Percentiles rank a stretch among this genome's conserved stretches.
These are phyloP conservation scores for Belgica antarctica DNA, from an alignment of 2,888 invertebrate genomes.

Conservation along the genomic window DNA sequence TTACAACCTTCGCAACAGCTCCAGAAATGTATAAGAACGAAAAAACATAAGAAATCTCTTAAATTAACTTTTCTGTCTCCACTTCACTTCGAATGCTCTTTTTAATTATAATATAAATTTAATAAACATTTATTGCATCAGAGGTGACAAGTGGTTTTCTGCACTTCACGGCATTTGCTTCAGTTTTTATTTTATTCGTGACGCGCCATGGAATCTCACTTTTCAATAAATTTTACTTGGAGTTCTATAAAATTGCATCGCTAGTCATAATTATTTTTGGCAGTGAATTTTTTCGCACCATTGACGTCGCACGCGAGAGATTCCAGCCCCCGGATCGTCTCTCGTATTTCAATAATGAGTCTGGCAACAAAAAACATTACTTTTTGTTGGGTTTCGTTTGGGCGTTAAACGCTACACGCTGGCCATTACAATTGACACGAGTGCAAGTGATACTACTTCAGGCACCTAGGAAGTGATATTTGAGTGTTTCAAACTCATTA, in stretches of 20 bases:
- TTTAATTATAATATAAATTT: slow-evolving; percentile 36
- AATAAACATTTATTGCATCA: slow-evolving; percentile 43
- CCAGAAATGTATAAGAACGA: too few species aligned
- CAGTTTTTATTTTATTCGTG: slow-evolving; percentile 23
- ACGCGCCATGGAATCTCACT: slow-evolving; percentile 22
- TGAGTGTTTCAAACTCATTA: background rate
- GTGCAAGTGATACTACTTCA: slow-evolving; percentile 37
- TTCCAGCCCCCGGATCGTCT: slow-evolving; percentile 22
- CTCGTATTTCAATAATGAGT: background rate
- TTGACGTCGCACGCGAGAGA: background rate
- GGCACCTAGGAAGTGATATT: slow-evolving; percentile 20
- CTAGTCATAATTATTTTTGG: slow-evolving; percentile 35
- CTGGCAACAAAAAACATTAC: background rate
- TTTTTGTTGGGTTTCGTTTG: slow-evolving; percentile 12
- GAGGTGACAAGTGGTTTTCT: slow-evolving; percentile 43
- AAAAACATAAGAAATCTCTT: too few species aligned
- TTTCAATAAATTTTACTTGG: slow-evolving; percentile 38
- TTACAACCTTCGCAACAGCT: too few species aligned
- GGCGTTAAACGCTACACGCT: slow-evolving; percentile 40
- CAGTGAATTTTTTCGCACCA: slow-evolving; percentile 39
- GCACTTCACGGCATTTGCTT: slow-evolving; percentile 24
- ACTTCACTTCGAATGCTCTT: slow-evolving; percentile 21
- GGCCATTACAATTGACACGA: slow-evolving; percentile 40
- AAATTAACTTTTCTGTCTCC: slow-evolving; percentile 37
- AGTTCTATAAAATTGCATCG: slow-evolving; percentile 28